Base-by-base conservation (phyloP, 2,797 vertebrate genomes). In the Spinibarbus caldwelli region DNA sequence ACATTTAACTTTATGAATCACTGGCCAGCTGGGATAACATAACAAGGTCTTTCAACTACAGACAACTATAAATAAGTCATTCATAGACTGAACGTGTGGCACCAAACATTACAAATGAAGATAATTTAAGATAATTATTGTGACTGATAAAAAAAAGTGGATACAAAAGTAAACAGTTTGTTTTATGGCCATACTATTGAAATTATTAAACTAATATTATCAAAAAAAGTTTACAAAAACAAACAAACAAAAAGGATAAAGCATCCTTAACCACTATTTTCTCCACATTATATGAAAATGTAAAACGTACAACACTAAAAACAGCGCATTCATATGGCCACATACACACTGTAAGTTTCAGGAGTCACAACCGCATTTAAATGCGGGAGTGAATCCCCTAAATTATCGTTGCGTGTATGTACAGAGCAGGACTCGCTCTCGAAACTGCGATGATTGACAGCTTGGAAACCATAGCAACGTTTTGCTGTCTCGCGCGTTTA, bases 1-100 rank as follows among this genome's bases (percentile, higher is more conserved):
- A 80, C 29, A 72, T 45, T 72, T 54, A 23, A 76, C 31, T 49
- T 67, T 80, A 64, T 68, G 29, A 68, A 49, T 49, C 59, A 76
- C 41, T 64, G 31, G 31, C 14, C 21, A 64, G 57, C 41, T 26
- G 12, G 2, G 38, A 64, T 64, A 43, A 29, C 7, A 4, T 6
- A 78, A 57, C 31, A 77, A 78, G 8, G 36, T 1, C 8, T 41
- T 59, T 59, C 19, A 26, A 19, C n/a, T 70, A 31, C 45, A 31
- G 43, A 19, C 11, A 34, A 36, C 1, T 34, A 75, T 14, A 75
- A 36, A 34, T 75, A 52, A 34, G 47, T 3, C 29, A 75, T 38
- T 17, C 2, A 26, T 38, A 77, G 3, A 34, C 5, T 54, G 31
- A 38, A 72, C 9, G 43, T 19, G 26, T 21, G 43, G 9, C 15